These are phyloP conservation scores for Drosophila repletoides DNA, from an alignment of 1,140 invertebrate genomes.

Conservation along the genomic window DNA sequence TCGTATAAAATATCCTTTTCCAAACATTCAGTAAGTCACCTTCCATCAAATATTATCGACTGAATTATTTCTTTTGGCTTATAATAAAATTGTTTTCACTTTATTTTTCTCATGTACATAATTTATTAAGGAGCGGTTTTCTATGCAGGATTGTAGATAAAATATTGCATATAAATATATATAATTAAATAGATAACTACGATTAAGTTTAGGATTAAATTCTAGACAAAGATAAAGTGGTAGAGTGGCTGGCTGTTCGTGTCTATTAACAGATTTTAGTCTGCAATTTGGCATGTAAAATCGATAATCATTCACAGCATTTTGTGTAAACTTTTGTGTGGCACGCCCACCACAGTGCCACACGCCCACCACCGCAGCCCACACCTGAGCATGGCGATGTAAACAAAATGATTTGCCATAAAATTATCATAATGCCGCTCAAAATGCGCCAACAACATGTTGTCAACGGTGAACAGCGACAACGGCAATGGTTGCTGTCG, in stretches of 20 bases:
- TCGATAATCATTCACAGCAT: constrained; percentile 77
- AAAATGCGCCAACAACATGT: constrained; percentile 79
- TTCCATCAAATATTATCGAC: too few relatives aligned
- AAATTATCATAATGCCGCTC: constrained; percentile 77
- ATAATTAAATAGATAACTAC: background rate
- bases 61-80: background rate
- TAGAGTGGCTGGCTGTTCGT: background rate
- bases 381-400: constrained; percentile 56
- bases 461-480: constrained; percentile 62
- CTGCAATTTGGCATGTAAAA: constrained; percentile 74
- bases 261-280: constrained; percentile 30
- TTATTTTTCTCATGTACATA: background rate
- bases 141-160: too few relatives aligned
- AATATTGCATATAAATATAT: background rate
- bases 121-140: too few relatives aligned
- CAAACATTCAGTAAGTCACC: too few relatives aligned
- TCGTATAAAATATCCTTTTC: too few relatives aligned
- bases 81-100: background rate
- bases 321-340: constrained; percentile 51
- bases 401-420: constrained; percentile 81
- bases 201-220: background rate
- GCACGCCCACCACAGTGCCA: constrained; percentile 41
- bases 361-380: background rate
- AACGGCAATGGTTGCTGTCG: constrained; percentile 11
- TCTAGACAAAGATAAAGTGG: background rate